These are phyloP conservation scores for Idris sp. DNA, from an alignment of 1,140 invertebrate species.

Conservation along the genomic window DNA sequence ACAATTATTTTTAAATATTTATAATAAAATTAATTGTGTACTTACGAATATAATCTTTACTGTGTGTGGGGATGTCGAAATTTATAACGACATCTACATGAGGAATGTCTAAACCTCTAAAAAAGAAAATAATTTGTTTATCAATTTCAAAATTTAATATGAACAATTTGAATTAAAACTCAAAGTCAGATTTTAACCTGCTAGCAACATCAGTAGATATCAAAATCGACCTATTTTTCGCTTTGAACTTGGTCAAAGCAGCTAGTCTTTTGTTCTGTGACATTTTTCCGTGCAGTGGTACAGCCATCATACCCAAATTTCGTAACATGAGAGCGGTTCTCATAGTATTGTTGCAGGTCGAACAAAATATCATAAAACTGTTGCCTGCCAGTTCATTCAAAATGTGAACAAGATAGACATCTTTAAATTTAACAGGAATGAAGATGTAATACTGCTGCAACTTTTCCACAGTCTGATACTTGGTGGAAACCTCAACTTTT, in stretches of 20 bases:
- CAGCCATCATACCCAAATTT: slow-evolving; percentile 92
- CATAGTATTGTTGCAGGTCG: slow-evolving; percentile 95
- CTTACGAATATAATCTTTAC: slow-evolving; percentile 94
- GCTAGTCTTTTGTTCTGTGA: slow-evolving; percentile 94
- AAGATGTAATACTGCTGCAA: slow-evolving; percentile 97
- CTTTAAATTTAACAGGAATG: slow-evolving; percentile 95
- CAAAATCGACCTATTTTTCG: slow-evolving; percentile 90
- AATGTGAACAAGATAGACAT: slow-evolving; percentile 97
- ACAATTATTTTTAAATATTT: too few relatives aligned
- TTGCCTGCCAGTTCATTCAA: slow-evolving; percentile 97
- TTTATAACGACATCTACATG: slow-evolving; percentile 99
- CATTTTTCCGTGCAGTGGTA: slow-evolving; percentile 99
- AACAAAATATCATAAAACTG: slow-evolving; percentile 98
- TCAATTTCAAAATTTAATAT: too few relatives aligned
- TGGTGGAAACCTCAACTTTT: slow-evolving; percentile 96
- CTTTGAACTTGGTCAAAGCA: slow-evolving; percentile 95
- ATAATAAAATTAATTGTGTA: slow-evolving; percentile 6
- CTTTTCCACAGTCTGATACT: slow-evolving; percentile 99
- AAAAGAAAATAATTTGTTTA: slow-evolving; percentile 25
- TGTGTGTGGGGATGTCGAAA: slow-evolving; percentile 97
- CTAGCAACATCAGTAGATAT: slow-evolving; percentile 99
- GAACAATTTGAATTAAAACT: too few relatives aligned
- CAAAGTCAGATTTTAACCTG: slow-evolving; percentile 82
- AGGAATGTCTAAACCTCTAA: slow-evolving; percentile 90
- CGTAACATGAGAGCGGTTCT: slow-evolving; percentile 92